phyloP scores from a whole-genome alignment of 92 coral and sea anemone genomes.

The Epizoanthus ramosus region DNA sequence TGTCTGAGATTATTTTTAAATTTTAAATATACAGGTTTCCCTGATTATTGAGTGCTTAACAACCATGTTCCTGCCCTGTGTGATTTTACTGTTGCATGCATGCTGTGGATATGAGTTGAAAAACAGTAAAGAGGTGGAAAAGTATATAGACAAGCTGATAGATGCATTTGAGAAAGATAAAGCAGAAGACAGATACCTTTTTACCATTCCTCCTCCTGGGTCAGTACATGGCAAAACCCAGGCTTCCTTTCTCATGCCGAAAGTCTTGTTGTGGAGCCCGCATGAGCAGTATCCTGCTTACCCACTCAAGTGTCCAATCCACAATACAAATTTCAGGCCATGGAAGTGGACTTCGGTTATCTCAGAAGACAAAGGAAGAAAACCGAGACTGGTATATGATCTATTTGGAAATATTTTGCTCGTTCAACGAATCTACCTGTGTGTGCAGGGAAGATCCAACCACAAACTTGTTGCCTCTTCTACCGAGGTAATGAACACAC shows the following conservation, averaged over 20 bases:
- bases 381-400: constrained; percentile 48
- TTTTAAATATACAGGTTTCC: too few species aligned
- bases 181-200: constrained; percentile 12
- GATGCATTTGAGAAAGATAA: constrained; percentile 20
- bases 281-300: constrained; percentile 51
- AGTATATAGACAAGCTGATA: constrained; percentile 24
- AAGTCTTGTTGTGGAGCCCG: constrained; percentile 62
- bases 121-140: constrained; percentile 1
- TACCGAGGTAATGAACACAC: constrained; percentile 21
- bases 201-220: constrained; percentile 25
- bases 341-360: constrained; percentile 32
- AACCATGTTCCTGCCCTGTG: not conserved
- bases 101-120: not conserved
- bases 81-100: constrained; percentile 13
- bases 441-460: constrained; percentile 27
- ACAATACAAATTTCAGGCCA: constrained; percentile 29
- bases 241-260: constrained; percentile 39
- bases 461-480: constrained; percentile 35
- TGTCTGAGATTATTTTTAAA: too few species aligned
- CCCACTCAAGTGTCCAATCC: constrained; percentile 43
- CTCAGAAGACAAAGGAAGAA: constrained; percentile 11
- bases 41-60: not conserved
- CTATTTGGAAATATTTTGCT: constrained; percentile 54
- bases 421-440: constrained; percentile 48
- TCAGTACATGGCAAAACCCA: not conserved